These are phyloP conservation scores for Sakesphorus luctuosus DNA, from an alignment of 2,113 vertebrate species.

Conservation along the genomic window DNA sequence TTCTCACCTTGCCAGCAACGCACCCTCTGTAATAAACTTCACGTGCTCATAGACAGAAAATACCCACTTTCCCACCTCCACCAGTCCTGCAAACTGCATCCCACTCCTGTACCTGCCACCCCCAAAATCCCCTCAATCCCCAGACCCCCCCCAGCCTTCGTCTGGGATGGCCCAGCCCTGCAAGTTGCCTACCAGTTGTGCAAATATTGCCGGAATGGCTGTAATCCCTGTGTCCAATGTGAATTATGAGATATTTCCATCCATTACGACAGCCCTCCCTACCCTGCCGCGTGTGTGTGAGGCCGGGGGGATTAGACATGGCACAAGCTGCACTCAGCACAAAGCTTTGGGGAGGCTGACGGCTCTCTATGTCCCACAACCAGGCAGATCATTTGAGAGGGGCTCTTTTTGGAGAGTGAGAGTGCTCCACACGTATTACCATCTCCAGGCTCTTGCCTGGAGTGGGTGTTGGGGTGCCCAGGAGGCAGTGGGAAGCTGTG, in stretches of 20 bases:
- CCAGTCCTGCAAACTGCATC: not conserved
- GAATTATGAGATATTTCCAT: constrained; percentile 63
- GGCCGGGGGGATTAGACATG: constrained; percentile 58
- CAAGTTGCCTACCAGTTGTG: constrained; percentile 73
- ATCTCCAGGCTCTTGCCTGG: not conserved
- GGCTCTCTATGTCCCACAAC: not conserved
- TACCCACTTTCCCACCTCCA: not conserved
- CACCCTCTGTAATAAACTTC: constrained; percentile 37
- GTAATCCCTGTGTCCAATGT: constrained; percentile 65
- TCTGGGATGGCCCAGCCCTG: constrained; percentile 53
- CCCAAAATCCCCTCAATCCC: not conserved
- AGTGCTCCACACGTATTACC: not conserved
- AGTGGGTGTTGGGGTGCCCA: not conserved
- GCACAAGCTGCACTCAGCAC: not conserved
- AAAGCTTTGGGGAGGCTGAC: not conserved
- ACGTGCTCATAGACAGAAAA: constrained; percentile 31
- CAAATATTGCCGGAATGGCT: constrained; percentile 68
- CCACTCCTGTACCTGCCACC: not conserved
- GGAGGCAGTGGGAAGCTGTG: not conserved
- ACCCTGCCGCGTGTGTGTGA: not conserved
- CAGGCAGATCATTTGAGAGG: accelerated
- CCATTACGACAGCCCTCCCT: constrained; percentile 39
- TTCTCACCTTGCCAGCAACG: not conserved
- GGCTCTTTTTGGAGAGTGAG: not conserved
- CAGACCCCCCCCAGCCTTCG: not conserved